phyloP scores from a whole-genome alignment of 1,140 invertebrate genomes.

The Antheraea pernyi region DNA sequence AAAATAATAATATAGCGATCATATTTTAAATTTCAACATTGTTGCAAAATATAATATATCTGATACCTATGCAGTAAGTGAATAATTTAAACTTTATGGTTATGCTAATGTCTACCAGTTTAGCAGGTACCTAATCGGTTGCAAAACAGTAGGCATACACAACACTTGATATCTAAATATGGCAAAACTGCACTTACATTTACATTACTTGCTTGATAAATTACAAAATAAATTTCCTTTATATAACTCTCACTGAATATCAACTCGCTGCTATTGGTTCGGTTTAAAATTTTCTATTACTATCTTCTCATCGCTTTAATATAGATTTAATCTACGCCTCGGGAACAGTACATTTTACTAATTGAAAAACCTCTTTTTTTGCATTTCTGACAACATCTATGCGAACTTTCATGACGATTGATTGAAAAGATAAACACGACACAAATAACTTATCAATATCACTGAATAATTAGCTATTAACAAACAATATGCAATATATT shows the following conservation, averaged over 20 bases:
- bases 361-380: no score
- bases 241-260: not conserved
- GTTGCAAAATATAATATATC: conserved; percentile 22
- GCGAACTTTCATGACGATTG: no score
- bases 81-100: conserved; percentile 24
- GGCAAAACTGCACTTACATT: conserved; percentile 2
- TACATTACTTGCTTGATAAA: not conserved
- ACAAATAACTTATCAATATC: not conserved
- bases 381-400: no score
- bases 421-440: no score
- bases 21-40: conserved; percentile 10
- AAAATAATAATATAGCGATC: not conserved
- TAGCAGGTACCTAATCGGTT: conserved; percentile 16
- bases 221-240: not conserved
- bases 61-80: conserved; percentile 3
- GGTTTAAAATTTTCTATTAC: no score
- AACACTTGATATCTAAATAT: conserved; percentile 13
- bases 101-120: conserved; percentile 21
- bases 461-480: not conserved
- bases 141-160: conserved; percentile 17
- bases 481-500: not conserved
- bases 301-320: no score
- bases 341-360: no score
- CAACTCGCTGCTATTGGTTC: not conserved
- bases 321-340: no score